Base-by-base conservation (phyloP, 2,888 invertebrate species). In the Autographa gamma region DNA sequence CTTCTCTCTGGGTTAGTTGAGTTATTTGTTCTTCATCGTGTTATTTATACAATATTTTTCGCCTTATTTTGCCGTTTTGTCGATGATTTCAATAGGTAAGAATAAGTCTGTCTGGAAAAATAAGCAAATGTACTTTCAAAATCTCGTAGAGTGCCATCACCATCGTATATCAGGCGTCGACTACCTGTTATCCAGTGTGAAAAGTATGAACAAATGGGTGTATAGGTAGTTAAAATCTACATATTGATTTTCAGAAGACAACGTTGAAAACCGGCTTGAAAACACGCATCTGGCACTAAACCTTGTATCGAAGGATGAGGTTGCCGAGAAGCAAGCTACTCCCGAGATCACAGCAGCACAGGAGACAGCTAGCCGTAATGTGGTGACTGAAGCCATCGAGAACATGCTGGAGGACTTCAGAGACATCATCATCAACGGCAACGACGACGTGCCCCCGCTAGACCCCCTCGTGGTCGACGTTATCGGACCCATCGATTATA, bases 361-460 rank as follows among this genome's bases (percentile, higher is more conserved):
- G 5, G 71, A 58, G n/a, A 8, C 60, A 25, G 8, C 38, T 68
- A 62, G 71, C 11, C 88, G 89, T 25, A 86, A 66, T 63, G 0
- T 86, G 0, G 78, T 91, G 56, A 81, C 79, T 16, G 83, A 84
- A 2, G 59, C 77, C 7, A 88, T 91, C 60, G 43, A 34, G 25
- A 61, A 80, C 0, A 0, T 81, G 8, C 63, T 92, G 18, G 89
- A 93, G 58, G 67, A 70, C 7, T 86, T 90, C 66, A 87, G 92
- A 64, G 84, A 89, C 58, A 73, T 88, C 3, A 79, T 92, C 4
- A 81, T 91, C 63, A 84, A 90, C 66, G 92, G 92, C n/a, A 90
- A 86, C 62, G 91, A 88, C 4, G 72, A 71, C 8, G 0, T 90
- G 0, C 91, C 91, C 0, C 87, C 89, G 0, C 72, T 92, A 16